Evolutionary conservation across 2,888 invertebrate genomes (phyloP), one percentile per base, ranked within the genome.

Genomic region (Willowsia nigromaculata): DNA sequence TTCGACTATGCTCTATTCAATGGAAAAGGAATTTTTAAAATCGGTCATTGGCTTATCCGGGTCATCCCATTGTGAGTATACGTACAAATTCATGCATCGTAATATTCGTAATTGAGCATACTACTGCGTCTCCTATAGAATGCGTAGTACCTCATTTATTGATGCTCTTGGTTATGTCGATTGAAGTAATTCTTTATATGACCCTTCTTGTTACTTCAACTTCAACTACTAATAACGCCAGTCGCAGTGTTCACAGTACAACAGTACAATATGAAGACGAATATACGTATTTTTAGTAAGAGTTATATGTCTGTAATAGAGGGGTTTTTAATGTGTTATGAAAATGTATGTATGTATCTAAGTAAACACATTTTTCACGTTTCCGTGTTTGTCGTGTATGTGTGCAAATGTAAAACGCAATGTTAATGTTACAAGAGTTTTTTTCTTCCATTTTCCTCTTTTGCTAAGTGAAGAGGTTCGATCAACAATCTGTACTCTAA

Each of bases 351-450:
- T 56, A 22, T 18, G 11, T 22, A 22, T 18, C 22, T 43, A 43
- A 15, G 71, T 40, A 71, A 71, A 71, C 71, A 71, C 30, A 65
- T 71, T 56, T 56, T 11, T n/a, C 40, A 71, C 71, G 22, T 71
- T 71, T 71, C 65, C 65, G 30, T 65, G 25, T 56, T 33, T 40
- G 71, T 43, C n/a, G 30, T 37, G 1, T 30, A 22, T 71, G 40
- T 62, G 30, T 11, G 62, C 13, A 37, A 68, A 9, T n/a, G 37
- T 33, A 68, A 68, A 13, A n/a, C n/a, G 68, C 68, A 40, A 37
- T 37, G n/a, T 68, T 30, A 78, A 53, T 53, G 56, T 30, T 78
- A 50, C 33, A 59, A 59, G 56, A 80, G 80, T 33, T 80, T 37
- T 80, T 80, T 56, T 37, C 56, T n/a, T n/a, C 56, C 80, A 33